Evolutionary conservation across 2,113 vertebrate species (phyloP).

Genomic region (Spilogale gracilis): DNA sequence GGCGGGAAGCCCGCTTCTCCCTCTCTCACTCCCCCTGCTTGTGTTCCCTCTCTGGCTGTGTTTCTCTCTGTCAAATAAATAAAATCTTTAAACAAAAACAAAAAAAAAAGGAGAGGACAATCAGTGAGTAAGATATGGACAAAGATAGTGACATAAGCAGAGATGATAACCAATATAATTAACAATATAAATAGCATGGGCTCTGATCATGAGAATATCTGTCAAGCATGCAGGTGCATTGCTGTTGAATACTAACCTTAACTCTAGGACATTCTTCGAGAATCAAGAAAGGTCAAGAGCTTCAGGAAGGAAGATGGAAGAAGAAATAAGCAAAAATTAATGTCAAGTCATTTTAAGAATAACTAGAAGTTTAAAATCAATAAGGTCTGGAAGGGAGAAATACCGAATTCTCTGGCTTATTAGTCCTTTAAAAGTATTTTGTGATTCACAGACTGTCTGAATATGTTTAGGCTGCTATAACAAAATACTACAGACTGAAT

Average conservation of each 20-base stretch:
- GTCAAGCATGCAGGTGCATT: background rate
- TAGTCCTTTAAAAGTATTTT: constrained; percentile 10
- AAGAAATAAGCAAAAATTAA: background rate
- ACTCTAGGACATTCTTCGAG: background rate
- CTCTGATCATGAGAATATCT: background rate
- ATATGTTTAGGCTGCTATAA: background rate
- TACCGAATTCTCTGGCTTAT: background rate
- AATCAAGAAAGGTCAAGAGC: background rate
- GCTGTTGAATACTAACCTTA: background rate
- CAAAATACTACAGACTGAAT: background rate
- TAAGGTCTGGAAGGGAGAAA: background rate
- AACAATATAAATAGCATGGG: background rate
- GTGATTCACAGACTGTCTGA: background rate
- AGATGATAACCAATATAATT: background rate
- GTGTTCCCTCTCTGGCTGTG: no score
- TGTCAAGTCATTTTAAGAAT: background rate
- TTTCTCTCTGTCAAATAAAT: no score
- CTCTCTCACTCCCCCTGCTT: no score
- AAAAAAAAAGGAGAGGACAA: background rate
- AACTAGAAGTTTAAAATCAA: background rate
- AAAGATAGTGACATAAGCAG: background rate
- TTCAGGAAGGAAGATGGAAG: background rate
- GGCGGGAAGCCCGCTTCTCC: no score
- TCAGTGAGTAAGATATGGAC: background rate
- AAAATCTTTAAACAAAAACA: no score